A percentile compares a stretch with the other conserved stretches of the same genome.
phyloP scores from a whole-genome alignment of 2,797 vertebrate species.

The Nasua narica region DNA sequence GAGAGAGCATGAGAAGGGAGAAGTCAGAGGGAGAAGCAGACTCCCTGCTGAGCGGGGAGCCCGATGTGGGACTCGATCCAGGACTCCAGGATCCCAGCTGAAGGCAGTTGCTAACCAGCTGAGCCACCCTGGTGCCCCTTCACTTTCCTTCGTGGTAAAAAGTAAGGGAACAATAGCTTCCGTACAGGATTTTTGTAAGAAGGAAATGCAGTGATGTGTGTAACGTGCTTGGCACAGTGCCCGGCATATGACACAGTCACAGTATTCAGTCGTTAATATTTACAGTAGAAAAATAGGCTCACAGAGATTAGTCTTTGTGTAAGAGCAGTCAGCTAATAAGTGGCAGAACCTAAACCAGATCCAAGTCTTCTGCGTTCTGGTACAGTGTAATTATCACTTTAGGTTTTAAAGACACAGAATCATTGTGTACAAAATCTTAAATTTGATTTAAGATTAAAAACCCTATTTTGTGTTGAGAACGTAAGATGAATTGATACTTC shows the following conservation, averaged over 20 bases:
- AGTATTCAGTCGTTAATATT: background rate
- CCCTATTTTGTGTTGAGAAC: background rate
- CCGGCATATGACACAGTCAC: background rate
- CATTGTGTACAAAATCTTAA: background rate
- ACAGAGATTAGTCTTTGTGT: background rate
- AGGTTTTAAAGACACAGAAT: background rate
- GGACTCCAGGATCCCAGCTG: no score
- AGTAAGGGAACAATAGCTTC: background rate
- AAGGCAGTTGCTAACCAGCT: no score
- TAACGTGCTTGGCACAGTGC: background rate
- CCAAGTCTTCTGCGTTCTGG: background rate
- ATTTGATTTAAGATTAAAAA: slow-evolving; percentile 26
- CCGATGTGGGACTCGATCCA: no score
- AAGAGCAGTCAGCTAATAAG: background rate
- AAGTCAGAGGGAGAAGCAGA: background rate
- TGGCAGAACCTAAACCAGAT: background rate
- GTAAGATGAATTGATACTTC: background rate
- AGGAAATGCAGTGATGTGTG: background rate
- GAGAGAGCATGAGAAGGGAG: no score
- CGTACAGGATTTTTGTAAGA: background rate
- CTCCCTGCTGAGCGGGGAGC: no score
- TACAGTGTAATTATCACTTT: background rate
- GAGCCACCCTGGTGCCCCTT: no score
- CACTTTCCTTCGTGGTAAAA: background rate
- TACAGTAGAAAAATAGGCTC: background rate